Conservation (phyloP, 2,797 vertebrate genomes). For the Phataginus tetradactyla region DNA sequence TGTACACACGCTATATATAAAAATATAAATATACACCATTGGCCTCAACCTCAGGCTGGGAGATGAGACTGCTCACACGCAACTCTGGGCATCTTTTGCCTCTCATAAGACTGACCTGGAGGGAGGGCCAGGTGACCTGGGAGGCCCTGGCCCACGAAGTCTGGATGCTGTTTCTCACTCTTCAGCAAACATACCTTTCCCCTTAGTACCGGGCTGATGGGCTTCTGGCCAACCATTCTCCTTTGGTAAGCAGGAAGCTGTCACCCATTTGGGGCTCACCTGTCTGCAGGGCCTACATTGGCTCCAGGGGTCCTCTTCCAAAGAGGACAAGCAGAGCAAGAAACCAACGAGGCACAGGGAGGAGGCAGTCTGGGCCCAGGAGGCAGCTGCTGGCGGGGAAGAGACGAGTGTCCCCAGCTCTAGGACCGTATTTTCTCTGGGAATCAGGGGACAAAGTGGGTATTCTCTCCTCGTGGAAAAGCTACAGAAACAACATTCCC, state of each 20-base stretch:
- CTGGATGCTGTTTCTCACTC: not conserved
- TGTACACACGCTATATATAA: not conserved
- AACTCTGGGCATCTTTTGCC: not conserved
- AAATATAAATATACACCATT: not conserved
- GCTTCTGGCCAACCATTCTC: conserved; percentile 60
- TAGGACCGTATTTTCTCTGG: not conserved
- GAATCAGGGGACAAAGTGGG: not conserved
- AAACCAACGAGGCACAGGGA: not conserved
- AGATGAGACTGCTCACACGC: not conserved
- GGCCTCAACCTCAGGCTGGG: not conserved
- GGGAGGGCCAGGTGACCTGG: not conserved
- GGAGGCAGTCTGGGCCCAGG: not conserved
- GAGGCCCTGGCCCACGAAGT: not conserved
- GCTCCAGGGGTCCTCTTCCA: conserved; percentile 30
- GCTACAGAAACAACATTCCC: not conserved
- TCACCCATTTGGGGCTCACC: conserved; percentile 79
- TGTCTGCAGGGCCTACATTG: not conserved
- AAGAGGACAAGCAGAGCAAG: conserved; percentile 7
- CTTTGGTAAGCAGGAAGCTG: conserved; percentile 81
- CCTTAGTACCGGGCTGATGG: not conserved
- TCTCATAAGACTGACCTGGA: not conserved
- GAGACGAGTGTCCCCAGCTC: not conserved
- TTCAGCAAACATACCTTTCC: not conserved
- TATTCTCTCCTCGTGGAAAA: not conserved
- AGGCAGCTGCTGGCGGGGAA: not conserved